These are phyloP conservation scores for Andrena cerasifolii DNA, from an alignment of 1,140 invertebrate species.

Conservation along the genomic window DNA sequence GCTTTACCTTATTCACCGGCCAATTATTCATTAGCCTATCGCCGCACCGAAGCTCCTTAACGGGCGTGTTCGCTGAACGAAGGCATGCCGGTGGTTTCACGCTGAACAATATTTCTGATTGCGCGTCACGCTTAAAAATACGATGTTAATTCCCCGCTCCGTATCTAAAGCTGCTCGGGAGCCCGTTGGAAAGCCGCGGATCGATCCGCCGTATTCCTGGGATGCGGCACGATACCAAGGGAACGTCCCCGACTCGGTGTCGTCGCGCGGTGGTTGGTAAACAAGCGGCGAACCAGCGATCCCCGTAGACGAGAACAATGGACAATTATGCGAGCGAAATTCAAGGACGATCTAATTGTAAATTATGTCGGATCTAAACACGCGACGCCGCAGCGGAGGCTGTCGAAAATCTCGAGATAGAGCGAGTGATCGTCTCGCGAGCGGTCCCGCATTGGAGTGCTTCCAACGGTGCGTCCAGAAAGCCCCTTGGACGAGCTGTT, in stretches of 20 bases:
- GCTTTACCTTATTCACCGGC: no score
- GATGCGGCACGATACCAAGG: background rate
- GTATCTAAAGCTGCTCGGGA: background rate
- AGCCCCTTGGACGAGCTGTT: background rate
- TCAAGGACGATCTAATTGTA: background rate
- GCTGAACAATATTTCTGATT: background rate
- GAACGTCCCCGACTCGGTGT: no score
- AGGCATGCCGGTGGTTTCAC: background rate
- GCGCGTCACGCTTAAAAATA: background rate
- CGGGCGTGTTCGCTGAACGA: background rate
- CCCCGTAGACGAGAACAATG: background rate
- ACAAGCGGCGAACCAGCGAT: no score
- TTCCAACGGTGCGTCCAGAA: slow-evolving; percentile 11
- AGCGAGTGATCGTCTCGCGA: slow-evolving; percentile 7
- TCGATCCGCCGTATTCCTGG: background rate
- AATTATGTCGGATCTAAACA: background rate
- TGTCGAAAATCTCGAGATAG: background rate
- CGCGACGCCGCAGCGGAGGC: no score
- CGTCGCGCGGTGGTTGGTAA: background rate
- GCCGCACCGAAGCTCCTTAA: background rate
- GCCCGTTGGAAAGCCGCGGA: background rate
- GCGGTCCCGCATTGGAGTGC: slow-evolving; percentile 30
- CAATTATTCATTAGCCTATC: background rate
- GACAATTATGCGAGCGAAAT: background rate
- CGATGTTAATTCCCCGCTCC: background rate